Percentiles rank a stretch among this genome's conserved stretches.
phyloP scores from a whole-genome alignment of 2,113 vertebrate genomes.

The Eulemur macaco region DNA sequence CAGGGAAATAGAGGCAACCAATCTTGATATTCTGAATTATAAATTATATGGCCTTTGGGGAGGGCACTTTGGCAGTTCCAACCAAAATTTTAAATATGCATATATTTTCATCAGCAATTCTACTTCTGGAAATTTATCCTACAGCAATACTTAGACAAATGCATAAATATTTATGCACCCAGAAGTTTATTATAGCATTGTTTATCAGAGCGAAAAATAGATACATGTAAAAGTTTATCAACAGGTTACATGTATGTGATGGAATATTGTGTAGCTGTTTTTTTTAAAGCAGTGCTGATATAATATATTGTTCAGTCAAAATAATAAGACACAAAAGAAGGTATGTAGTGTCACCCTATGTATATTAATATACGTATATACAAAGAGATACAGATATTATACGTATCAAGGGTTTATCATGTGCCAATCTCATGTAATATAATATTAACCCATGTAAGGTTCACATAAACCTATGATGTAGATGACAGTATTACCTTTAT shows the following conservation, averaged over 20 bases:
- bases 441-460: neutral
- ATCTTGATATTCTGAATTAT: conserved; percentile 31
- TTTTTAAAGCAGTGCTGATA: neutral
- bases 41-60: neutral
- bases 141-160: neutral
- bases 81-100: conserved; percentile 39
- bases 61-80: neutral
- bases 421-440: neutral
- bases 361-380: neutral
- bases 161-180: neutral
- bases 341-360: neutral
- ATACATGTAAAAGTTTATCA: neutral
- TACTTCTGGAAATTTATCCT: conserved; percentile 32
- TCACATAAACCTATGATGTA: neutral
- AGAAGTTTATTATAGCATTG: neutral
- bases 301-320: neutral
- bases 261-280: neutral
- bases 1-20: neutral
- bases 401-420: neutral
- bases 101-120: conserved; percentile 35
- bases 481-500: neutral
- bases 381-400: neutral
- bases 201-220: conserved; percentile 35
- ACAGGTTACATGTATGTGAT: neutral
- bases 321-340: neutral